Evolutionary conservation across 2,797 vertebrate genomes (phyloP).

Genomic region (Siniperca scherzeri): DNA sequence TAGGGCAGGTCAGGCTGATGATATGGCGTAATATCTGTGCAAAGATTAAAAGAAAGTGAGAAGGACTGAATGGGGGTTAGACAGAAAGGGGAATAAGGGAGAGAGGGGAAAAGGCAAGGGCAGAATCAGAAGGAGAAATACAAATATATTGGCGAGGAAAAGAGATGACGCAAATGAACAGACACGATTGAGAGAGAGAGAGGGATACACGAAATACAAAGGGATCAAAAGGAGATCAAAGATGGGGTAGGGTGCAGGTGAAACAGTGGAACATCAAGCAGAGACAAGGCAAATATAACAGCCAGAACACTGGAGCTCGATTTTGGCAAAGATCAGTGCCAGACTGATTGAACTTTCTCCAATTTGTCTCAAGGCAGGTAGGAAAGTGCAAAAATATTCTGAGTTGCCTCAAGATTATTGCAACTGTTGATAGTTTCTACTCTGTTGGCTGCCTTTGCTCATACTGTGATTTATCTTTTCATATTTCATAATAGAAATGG

Average conservation of each 20-base stretch:
- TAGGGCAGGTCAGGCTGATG: neutral
- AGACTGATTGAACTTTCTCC: constrained; percentile 34
- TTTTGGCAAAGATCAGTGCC: constrained; percentile 26
- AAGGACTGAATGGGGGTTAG: neutral
- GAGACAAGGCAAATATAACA: constrained; percentile 17
- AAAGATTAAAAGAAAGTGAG: constrained; percentile 25
- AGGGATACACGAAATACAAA: constrained; percentile 48
- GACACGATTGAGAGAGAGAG: constrained; percentile 37
- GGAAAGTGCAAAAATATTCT: neutral
- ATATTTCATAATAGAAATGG: neutral
- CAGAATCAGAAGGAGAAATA: constrained; percentile 35
- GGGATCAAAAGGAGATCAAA: constrained; percentile 65
- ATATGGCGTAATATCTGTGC: constrained; percentile 1
- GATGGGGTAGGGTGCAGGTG: constrained; percentile 34
- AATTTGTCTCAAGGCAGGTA: constrained; percentile 21
- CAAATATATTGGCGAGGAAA: constrained; percentile 19
- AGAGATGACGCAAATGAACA: constrained; percentile 61
- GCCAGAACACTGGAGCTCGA: neutral
- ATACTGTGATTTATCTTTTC: neutral
- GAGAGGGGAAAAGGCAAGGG: neutral
- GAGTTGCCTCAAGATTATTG: constrained; percentile 3
- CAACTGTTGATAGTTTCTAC: neutral
- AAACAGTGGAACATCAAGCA: constrained; percentile 24
- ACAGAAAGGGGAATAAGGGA: neutral
- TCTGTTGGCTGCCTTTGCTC: neutral